A percentile compares a stretch with the other conserved stretches of the same genome.
Conservation (phyloP, 1,140 invertebrate genomes). For the Apis laboriosa region DNA sequence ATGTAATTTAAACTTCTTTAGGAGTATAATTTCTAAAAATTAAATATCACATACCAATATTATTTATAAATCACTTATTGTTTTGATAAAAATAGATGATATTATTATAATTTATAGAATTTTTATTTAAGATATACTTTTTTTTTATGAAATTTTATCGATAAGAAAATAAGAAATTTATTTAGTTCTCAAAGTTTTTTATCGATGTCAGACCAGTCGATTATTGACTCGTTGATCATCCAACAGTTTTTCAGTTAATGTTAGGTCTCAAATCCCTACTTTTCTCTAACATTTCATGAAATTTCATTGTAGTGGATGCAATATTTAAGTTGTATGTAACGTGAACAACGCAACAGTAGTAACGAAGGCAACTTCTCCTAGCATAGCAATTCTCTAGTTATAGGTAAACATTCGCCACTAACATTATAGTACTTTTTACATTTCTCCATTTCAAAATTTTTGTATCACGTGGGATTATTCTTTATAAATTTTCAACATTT, state of each 20-base stretch:
- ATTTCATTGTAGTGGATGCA: too few relatives aligned
- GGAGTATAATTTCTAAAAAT: not conserved
- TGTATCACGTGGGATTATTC: not conserved
- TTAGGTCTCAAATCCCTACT: too few relatives aligned
- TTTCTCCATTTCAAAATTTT: constrained; percentile 3
- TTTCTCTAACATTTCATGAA: too few relatives aligned
- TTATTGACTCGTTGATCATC: too few relatives aligned
- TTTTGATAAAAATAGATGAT: not conserved
- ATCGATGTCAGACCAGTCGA: too few relatives aligned
- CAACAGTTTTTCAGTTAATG: too few relatives aligned
- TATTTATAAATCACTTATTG: not conserved
- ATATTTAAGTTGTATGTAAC: not conserved
- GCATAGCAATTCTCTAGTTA: not conserved
- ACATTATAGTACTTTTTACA: not conserved
- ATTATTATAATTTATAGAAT: not conserved
- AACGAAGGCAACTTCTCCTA: constrained; percentile 1
- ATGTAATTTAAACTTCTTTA: not conserved
- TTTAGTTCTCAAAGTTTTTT: too few relatives aligned
- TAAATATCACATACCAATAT: not conserved
- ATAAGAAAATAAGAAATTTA: too few relatives aligned
- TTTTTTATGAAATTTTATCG: too few relatives aligned
- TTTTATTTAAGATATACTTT: too few relatives aligned
- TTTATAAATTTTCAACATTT: too few relatives aligned
- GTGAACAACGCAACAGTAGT: not conserved
- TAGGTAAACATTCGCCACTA: too few relatives aligned